Percentiles rank a stretch among this genome's conserved stretches.
phyloP scores from a whole-genome alignment of 2,113 vertebrate genomes.

The Pomatostomus ruficeps region DNA sequence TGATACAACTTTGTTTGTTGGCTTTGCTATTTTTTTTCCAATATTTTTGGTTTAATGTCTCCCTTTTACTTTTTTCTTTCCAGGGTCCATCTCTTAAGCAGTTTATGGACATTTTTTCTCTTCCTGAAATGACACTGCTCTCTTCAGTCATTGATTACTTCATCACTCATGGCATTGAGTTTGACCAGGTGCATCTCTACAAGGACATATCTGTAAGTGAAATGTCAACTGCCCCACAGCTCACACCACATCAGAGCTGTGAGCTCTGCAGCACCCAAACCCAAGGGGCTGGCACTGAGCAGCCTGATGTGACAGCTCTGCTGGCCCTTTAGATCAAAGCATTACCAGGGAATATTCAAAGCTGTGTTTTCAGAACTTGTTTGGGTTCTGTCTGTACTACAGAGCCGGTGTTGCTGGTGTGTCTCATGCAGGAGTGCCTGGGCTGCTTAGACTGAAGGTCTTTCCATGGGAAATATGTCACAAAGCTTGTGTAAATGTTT shows the following conservation, averaged over 20 bases:
- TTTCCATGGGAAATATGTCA: not conserved
- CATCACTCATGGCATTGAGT: slow-evolving; percentile 75
- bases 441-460: not conserved
- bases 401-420: not conserved
- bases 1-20: not conserved
- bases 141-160: slow-evolving; percentile 82
- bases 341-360: not conserved
- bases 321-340: not conserved
- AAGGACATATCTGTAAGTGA: slow-evolving; percentile 78
- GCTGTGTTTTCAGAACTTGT: not conserved
- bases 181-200: slow-evolving; percentile 80
- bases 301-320: not conserved
- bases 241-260: not conserved
- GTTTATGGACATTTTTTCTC: slow-evolving; percentile 83
- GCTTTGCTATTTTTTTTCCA: not conserved
- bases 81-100: slow-evolving; percentile 81
- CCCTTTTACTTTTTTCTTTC: not conserved
- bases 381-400: not conserved
- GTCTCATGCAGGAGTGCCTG: not conserved
- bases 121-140: slow-evolving; percentile 80
- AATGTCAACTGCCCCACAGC: not conserved
- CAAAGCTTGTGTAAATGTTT: not conserved
- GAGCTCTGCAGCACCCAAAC: not conserved
- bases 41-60: not conserved
- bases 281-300: not conserved